phyloP scores from a whole-genome alignment of 2,797 vertebrate species.

The Chlorospingus semifuscus region DNA sequence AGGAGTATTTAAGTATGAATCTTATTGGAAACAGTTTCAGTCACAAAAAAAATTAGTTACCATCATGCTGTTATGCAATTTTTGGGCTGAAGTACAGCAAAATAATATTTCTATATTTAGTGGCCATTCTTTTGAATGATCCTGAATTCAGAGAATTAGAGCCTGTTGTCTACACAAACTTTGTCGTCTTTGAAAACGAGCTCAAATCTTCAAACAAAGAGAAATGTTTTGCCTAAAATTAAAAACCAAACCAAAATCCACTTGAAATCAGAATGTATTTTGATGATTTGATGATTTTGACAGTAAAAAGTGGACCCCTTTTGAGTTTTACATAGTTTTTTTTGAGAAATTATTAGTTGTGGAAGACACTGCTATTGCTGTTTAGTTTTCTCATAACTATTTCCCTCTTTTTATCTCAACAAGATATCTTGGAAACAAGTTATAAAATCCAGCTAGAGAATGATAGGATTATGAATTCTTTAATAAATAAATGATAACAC shows the following conservation, averaged over 20 bases:
- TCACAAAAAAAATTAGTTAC: neutral
- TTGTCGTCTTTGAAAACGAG: neutral
- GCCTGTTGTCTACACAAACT: neutral
- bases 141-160: neutral
- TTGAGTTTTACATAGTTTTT: neutral
- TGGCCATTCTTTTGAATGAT: neutral
- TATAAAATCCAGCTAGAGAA: neutral
- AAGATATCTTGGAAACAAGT: neutral
- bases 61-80: neutral
- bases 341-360: neutral
- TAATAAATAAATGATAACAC: neutral
- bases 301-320: neutral
- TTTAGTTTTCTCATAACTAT: neutral
- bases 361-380: neutral
- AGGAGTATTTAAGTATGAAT: neutral
- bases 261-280: neutral
- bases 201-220: neutral
- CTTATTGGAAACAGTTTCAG: neutral
- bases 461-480: neutral
- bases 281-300: neutral
- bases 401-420: neutral
- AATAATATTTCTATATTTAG: neutral
- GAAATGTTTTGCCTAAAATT: neutral
- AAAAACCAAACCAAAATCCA: neutral
- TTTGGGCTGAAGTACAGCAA: neutral